phyloP scores from a whole-genome alignment of 1,140 invertebrate genomes.

The Trichoplusia ni region DNA sequence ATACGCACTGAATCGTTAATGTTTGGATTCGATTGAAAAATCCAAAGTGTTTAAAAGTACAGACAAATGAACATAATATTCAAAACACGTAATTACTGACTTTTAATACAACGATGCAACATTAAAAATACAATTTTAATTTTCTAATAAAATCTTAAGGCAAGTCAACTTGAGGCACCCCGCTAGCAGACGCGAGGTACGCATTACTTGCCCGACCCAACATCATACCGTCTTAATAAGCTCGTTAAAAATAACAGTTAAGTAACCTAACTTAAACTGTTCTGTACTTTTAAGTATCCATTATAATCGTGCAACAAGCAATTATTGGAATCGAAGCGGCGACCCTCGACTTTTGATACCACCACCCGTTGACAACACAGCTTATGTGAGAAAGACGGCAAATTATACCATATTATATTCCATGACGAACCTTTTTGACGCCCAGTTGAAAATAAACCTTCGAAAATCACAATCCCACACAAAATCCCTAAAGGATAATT shows the following conservation, averaged over 20 bases:
- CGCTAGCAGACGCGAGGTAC: not conserved
- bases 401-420: constrained; percentile 41
- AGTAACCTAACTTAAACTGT: not conserved
- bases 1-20: no score
- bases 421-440: constrained; percentile 33
- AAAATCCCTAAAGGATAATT: not conserved
- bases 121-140: not conserved
- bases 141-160: not conserved
- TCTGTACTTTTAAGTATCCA: constrained; percentile 9
- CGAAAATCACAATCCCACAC: not conserved
- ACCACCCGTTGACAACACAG: constrained; percentile 45
- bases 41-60: no score
- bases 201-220: not conserved
- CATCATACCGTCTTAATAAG: constrained; percentile 2
- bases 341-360: not conserved
- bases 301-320: constrained; percentile 8
- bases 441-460: constrained; percentile 22
- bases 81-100: no score
- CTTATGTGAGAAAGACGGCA: constrained; percentile 49
- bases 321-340: constrained; percentile 12
- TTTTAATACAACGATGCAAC: no score
- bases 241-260: constrained; percentile 5
- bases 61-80: no score
- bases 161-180: not conserved
- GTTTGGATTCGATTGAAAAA: no score